phyloP scores from a whole-genome alignment of 2,113 vertebrate genomes.

The Zosterops hypoxanthus region DNA sequence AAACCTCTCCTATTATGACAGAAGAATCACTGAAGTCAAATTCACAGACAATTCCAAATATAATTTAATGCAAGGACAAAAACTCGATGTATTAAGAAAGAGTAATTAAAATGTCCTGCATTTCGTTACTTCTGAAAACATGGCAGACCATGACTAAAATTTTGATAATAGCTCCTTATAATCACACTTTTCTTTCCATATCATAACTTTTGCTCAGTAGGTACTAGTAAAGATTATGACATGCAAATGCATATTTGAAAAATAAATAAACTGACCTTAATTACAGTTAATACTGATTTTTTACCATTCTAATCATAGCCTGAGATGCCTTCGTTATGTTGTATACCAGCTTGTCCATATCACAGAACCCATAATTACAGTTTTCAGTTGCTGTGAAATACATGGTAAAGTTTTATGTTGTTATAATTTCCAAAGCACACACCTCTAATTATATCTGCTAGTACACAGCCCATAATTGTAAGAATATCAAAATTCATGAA shows the following conservation, averaged over 20 bases:
- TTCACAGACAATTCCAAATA: not conserved
- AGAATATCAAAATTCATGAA: not conserved
- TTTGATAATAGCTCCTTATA: not conserved
- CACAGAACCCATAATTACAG: not conserved
- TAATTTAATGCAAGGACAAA: not conserved
- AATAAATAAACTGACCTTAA: not conserved
- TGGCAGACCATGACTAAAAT: not conserved
- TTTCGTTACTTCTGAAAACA: not conserved
- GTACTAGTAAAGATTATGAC: not conserved
- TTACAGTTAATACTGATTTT: not conserved
- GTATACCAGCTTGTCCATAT: not conserved
- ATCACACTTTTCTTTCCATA: not conserved
- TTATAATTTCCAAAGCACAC: not conserved
- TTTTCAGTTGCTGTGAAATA: not conserved
- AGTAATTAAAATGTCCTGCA: not conserved
- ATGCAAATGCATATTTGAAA: not conserved
- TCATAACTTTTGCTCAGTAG: not conserved
- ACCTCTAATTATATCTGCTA: not conserved
- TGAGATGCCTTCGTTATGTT: not conserved
- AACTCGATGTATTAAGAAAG: not conserved
- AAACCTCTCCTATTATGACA: not conserved
- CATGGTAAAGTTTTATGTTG: not conserved
- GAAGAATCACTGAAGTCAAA: not conserved
- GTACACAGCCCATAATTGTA: not conserved
- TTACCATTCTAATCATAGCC: not conserved